A percentile compares a stretch with the other conserved stretches of the same genome.
These are phyloP conservation scores for Pinna nobilis DNA, from an alignment of 1,140 invertebrate species.

Conservation along the genomic window DNA sequence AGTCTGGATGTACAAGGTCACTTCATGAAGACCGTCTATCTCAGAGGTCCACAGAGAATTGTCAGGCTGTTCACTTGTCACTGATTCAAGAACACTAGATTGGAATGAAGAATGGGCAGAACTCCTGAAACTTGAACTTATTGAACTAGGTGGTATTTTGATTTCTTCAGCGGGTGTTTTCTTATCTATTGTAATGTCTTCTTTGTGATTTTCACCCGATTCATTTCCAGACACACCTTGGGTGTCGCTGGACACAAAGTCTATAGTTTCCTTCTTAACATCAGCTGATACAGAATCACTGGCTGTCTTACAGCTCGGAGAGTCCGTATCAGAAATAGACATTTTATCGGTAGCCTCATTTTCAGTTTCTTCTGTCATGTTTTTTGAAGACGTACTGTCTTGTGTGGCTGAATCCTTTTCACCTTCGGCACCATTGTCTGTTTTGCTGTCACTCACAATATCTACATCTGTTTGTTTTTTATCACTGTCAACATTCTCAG, in stretches of 20 bases:
- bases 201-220: not conserved
- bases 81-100: slow-evolving; percentile 18
- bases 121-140: not conserved
- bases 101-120: not conserved
- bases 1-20: slow-evolving; percentile 61
- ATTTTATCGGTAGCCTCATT: not conserved
- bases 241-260: not conserved
- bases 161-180: not conserved
- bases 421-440: not conserved
- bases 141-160: not conserved
- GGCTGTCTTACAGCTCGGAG: not conserved
- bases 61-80: not conserved
- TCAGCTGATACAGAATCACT: not conserved
- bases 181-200: slow-evolving; percentile 2
- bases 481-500: too few species aligned
- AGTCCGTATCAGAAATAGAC: not conserved
- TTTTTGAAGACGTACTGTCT: not conserved
- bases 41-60: slow-evolving; percentile 16
- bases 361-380: slow-evolving; percentile 1
- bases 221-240: slow-evolving; percentile 6
- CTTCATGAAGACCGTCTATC: slow-evolving; percentile 32
- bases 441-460: not conserved
- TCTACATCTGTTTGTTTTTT: not conserved
- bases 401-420: not conserved
- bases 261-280: slow-evolving; percentile 1